A percentile compares a stretch with the other conserved stretches of the same genome.
Evolutionary conservation across 2,888 invertebrate genomes (phyloP).

Genomic region (Zelleria hepariella): DNA sequence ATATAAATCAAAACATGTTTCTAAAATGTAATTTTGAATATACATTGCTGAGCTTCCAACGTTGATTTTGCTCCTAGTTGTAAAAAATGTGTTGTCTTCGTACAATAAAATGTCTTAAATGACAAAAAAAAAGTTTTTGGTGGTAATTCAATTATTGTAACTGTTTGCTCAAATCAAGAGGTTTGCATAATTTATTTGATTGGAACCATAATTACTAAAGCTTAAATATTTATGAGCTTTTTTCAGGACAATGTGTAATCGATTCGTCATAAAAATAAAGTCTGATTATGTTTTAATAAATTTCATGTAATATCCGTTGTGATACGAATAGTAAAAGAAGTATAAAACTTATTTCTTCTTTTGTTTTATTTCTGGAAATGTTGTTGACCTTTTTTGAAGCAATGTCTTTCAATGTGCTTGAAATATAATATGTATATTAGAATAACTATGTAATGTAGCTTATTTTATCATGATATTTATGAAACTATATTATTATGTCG

Average conservation of each 20-base stretch:
- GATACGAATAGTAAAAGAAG: slow-evolving; percentile 55
- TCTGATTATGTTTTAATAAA: slow-evolving; percentile 32
- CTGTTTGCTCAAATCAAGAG: slow-evolving; percentile 55
- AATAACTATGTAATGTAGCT: slow-evolving; percentile 44
- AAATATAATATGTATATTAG: slow-evolving; percentile 29
- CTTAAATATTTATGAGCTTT: slow-evolving; percentile 17
- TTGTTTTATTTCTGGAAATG: slow-evolving; percentile 39
- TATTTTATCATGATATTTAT: slow-evolving; percentile 24
- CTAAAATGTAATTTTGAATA: not conserved
- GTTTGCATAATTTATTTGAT: not conserved
- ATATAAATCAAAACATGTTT: not conserved
- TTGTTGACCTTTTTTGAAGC: slow-evolving; percentile 21
- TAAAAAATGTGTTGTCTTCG: slow-evolving; percentile 25
- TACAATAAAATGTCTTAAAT: slow-evolving; percentile 52
- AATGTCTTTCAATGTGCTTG: slow-evolving; percentile 17
- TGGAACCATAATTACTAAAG: slow-evolving; percentile 12
- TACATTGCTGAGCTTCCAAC: slow-evolving; percentile 42
- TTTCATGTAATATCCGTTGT: slow-evolving; percentile 46
- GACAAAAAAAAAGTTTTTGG: slow-evolving; percentile 38
- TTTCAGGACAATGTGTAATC: slow-evolving; percentile 11
- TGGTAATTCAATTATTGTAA: slow-evolving; percentile 47
- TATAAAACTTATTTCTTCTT: slow-evolving; percentile 45
- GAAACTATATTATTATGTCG: not conserved
- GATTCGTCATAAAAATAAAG: slow-evolving; percentile 8
- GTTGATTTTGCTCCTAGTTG: slow-evolving; percentile 47